A percentile compares a stretch with the other conserved stretches of the same genome.
Conservation (phyloP, 1,140 invertebrate genomes). For the Proctacanthus coquilletti region DNA sequence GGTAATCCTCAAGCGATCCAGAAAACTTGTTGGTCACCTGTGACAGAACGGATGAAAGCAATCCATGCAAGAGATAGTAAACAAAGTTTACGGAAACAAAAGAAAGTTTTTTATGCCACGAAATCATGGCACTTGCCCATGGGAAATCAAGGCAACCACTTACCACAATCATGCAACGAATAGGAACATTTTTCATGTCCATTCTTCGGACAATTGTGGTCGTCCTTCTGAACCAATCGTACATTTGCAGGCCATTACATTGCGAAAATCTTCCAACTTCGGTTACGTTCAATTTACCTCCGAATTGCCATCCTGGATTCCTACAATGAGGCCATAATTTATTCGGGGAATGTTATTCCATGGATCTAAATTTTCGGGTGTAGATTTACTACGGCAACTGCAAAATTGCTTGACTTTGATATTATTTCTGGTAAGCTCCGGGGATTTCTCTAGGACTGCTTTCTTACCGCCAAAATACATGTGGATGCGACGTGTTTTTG, state of each 20-base stretch:
- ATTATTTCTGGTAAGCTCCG: no score
- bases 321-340: slow-evolving; percentile 11
- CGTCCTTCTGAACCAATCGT: slow-evolving; percentile 26
- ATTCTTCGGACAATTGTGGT: slow-evolving; percentile 32
- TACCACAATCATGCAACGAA: slow-evolving; percentile 36
- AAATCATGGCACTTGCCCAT: background rate
- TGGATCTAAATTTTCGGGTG: no score
- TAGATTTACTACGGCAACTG: no score
- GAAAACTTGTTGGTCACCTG: slow-evolving; percentile 34
- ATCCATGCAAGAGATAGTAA: background rate
- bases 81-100: background rate
- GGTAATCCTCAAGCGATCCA: slow-evolving; percentile 37
- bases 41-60: slow-evolving; percentile 5
- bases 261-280: slow-evolving; percentile 32
- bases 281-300: slow-evolving; percentile 32
- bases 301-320: slow-evolving; percentile 35
- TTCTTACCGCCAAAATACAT: no score
- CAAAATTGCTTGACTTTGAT: no score
- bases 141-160: slow-evolving; percentile 8
- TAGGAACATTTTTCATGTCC: slow-evolving; percentile 32
- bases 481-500: no score
- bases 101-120: background rate
- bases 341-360: no score
- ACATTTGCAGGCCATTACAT: slow-evolving; percentile 19
- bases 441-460: no score